These are phyloP conservation scores for Heliangelus exortis DNA, from an alignment of 2,797 vertebrate genomes.

Conservation along the genomic window DNA sequence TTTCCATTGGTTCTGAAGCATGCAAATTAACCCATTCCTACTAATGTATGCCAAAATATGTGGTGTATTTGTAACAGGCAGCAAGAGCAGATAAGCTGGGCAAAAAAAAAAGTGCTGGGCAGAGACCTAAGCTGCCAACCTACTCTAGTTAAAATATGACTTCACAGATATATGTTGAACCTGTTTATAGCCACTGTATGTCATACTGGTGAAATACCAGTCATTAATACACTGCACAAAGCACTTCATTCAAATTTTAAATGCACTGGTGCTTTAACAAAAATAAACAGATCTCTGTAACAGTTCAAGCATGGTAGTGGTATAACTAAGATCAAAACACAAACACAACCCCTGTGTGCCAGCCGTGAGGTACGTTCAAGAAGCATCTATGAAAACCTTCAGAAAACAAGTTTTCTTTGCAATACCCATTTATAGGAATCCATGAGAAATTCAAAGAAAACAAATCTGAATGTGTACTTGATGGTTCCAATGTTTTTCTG, in stretches of 20 bases:
- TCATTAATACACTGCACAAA: not conserved
- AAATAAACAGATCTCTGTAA: not conserved
- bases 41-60: constrained; percentile 28
- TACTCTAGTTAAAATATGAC: not conserved
- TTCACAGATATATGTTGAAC: not conserved
- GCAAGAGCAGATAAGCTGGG: not conserved
- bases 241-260: not conserved
- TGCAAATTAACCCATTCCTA: not conserved
- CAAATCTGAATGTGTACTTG: not conserved
- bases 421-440: not conserved
- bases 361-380: not conserved
- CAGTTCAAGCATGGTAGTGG: not conserved
- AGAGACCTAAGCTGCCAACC: not conserved
- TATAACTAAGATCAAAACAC: not conserved
- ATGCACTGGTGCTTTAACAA: not conserved
- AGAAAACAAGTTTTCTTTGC: not conserved
- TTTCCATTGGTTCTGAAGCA: constrained; percentile 4
- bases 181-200: not conserved
- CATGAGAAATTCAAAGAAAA: not conserved
- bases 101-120: not conserved
- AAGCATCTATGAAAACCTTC: not conserved
- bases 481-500: not conserved
- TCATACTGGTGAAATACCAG: not conserved
- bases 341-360: fast-evolving
- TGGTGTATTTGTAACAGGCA: not conserved